A percentile compares a stretch with the other conserved stretches of the same genome.
Evolutionary conservation across 2,888 invertebrate species (phyloP).

Genomic region (Drosophila subsilvestris): DNA sequence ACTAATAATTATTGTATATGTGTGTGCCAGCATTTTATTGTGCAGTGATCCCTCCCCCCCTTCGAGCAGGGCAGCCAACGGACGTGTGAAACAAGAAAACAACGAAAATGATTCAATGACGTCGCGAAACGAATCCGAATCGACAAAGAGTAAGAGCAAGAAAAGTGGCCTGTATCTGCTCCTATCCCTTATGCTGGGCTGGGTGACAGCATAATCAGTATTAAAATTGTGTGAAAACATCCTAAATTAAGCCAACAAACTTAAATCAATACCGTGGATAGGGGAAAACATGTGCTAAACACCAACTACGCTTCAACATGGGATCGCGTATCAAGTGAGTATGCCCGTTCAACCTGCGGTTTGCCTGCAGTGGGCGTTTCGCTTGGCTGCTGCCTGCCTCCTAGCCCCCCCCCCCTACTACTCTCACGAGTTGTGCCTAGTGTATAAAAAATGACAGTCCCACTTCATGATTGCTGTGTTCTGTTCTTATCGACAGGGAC

Average conservation of each 20-base stretch:
- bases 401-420: conserved; percentile 1
- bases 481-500: conserved; percentile 51
- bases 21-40: conserved; percentile 42
- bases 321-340: conserved; percentile 83
- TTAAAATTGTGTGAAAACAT: conserved; percentile 36
- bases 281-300: conserved; percentile 66
- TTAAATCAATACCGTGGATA: conserved; percentile 34
- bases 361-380: conserved; percentile 73
- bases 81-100: conserved; percentile 31
- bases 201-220: conserved; percentile 56
- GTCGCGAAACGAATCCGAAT: conserved; percentile 65
- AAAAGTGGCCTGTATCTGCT: conserved; percentile 42
- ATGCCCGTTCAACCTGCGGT: conserved; percentile 27
- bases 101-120: conserved; percentile 66
- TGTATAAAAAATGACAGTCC: not conserved
- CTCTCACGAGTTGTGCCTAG: conserved; percentile 15
- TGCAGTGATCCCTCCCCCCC: conserved; percentile 43
- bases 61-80: not conserved
- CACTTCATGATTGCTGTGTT: not conserved
- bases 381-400: conserved; percentile 55
- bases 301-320: conserved; percentile 56
- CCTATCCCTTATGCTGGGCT: conserved; percentile 32
- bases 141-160: conserved; percentile 55
- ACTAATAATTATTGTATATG: conserved; percentile 44
- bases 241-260: conserved; percentile 28